These are phyloP conservation scores for Hirtodrosophila confusa DNA, from an alignment of 2,888 invertebrate genomes.

Conservation along the genomic window DNA sequence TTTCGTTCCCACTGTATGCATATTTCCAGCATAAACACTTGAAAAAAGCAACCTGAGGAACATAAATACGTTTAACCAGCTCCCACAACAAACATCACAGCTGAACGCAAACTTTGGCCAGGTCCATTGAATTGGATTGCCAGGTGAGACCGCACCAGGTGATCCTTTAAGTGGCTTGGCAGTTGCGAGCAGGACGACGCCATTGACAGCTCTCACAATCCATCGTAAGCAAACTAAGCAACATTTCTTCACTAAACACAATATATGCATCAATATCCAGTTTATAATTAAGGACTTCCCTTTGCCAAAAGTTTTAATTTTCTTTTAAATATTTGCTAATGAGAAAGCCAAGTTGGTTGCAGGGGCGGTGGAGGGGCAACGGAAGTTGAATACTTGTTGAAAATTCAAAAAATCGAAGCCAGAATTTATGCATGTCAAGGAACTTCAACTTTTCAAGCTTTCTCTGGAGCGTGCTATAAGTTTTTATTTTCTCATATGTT, in stretches of 20 bases:
- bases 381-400: no score
- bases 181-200: constrained; percentile 7
- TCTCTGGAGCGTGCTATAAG: neutral
- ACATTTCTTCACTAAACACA: no score
- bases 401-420: no score
- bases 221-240: neutral
- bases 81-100: constrained; percentile 30
- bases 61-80: constrained; percentile 6
- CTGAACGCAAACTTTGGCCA: constrained; percentile 4
- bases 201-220: constrained; percentile 9
- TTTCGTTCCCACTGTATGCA: neutral
- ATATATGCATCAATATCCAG: no score
- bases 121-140: constrained; percentile 5
- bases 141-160: neutral
- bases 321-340: no score
- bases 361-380: no score
- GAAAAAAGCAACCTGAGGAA: constrained; percentile 1
- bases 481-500: constrained; percentile 22
- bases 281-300: no score
- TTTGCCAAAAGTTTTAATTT: no score
- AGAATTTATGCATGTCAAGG: no score
- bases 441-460: neutral
- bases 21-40: constrained; percentile 8
- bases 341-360: no score
- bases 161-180: constrained; percentile 13